Conservation (phyloP, 2,113 vertebrate genomes). For the Rhegmatorhina hoffmannsi region DNA sequence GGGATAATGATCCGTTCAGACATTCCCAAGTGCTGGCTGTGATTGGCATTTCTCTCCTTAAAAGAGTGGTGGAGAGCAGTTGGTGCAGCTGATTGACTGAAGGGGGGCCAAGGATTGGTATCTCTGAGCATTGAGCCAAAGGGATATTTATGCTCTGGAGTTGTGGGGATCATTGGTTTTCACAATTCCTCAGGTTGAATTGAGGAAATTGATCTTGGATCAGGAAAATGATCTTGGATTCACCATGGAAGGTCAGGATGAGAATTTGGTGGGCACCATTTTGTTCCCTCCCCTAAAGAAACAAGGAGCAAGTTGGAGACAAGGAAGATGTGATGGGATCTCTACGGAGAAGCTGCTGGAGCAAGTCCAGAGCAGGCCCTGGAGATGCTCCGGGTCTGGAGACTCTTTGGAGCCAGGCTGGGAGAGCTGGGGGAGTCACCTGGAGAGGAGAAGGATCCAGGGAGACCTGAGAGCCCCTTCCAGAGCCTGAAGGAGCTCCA, state of each 20-base stretch:
- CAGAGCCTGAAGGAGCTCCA: not conserved
- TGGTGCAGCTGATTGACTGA: constrained; percentile 49
- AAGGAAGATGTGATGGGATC: not conserved
- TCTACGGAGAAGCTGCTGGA: not conserved
- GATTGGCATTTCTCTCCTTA: not conserved
- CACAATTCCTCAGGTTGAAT: not conserved
- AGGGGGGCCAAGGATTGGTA: constrained; percentile 22
- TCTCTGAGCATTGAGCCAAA: not conserved
- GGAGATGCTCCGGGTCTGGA: not conserved
- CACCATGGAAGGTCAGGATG: not conserved
- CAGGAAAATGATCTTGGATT: not conserved
- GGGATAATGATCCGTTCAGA: constrained; percentile 8
- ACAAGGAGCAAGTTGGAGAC: not conserved
- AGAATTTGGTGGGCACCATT: not conserved
- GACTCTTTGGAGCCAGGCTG: not conserved
- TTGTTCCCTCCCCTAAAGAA: not conserved
- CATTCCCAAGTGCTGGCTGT: not conserved
- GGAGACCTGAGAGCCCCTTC: not conserved
- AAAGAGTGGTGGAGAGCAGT: not conserved
- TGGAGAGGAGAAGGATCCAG: not conserved
- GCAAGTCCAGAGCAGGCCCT: not conserved
- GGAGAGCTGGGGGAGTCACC: not conserved
- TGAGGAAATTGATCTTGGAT: too few relatives aligned
- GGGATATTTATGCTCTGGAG: not conserved
- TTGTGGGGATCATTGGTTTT: not conserved